Evolutionary conservation across 2,888 invertebrate genomes (phyloP), one percentile per base, ranked within the genome.

Genomic region (Patella ulyssiponensis): DNA sequence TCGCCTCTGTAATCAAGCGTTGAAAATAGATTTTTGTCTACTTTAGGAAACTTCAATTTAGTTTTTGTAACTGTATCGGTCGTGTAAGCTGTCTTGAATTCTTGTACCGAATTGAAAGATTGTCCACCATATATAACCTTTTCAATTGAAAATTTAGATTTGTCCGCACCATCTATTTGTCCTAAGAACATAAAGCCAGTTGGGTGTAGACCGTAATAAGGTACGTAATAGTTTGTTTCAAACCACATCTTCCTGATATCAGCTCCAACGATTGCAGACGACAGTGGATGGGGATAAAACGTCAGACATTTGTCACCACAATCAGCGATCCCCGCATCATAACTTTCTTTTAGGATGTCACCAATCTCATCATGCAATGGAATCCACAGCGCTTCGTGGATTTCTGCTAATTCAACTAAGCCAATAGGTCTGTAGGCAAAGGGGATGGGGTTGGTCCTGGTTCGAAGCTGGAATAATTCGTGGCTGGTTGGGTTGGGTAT

Each of bases 271-370:
- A 82, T 72, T 2, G 78, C 81, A 7, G 83, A 69, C 0, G 85
- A 81, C 69, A 84, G 79, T 3, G 85, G 83, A 3, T 84, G 82
- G 11, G 81, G 73, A 27, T 79, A 77, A n/a, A 81, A 81, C 11
- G 74, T 79, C 11, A 88, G 56, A 77, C 88, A 87, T 23, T 80
- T 81, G 12, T 83, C 81, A 1, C 73, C 80, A 73, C 87, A 87
- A 69, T 85, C 78, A 0, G 73, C 54, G 12, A 87, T 78, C 12
- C 79, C 82, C 3, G 84, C 87, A 3, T 85, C 87, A 75, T 84
- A 89, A 75, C 85, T 86, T 71, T 88, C 88, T 27, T 72, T 75
- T 20, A 89, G 71, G 51, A 88, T 81, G 69, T 79, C 58, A 5
- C 85, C 84, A 2, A 85, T 64, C 33, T 80, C 77, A 27, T 72